Base-by-base conservation (phyloP, 2,113 vertebrate genomes). In the Caracal caracal region DNA sequence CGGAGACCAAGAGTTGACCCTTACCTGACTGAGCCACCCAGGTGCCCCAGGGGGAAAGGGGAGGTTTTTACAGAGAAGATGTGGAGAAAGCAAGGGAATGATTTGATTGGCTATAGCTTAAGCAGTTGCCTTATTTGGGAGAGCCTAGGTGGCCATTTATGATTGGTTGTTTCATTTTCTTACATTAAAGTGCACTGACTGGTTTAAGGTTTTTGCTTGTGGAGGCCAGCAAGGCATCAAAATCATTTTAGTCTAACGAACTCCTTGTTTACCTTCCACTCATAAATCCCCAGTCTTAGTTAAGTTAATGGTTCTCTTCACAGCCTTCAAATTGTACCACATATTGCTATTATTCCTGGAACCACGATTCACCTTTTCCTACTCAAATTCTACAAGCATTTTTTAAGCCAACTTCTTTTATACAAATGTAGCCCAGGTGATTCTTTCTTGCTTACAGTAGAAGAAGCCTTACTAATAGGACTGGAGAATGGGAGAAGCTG, bases 241-340 rank as follows among this genome's bases (percentile, higher is more conserved):
- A 76, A 61, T 66, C 68, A 47, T 12, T 3, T 90, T 66, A 47
- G n/a, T 15, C 16, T 47, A 56, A 76, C 16, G 15, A 59, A 26
- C 11, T 75, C 20, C 28, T 22, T 90, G 66, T 66, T 83, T 66
- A 66, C 7, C 43, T 76, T 47, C 66, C 61, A 75, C 5, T n/a
- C 22, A 75, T 47, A 73, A 61, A 84, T 80, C 24, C 2, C 5
- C 13, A 49, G 5, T 37, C 56, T 80, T 63, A 80, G 53, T 95
- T 92, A 93, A 88, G 76, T 93, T 49, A 90, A 80, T 73, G 40
- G 5, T 84, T 94, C 30, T 88, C 15, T 84, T 95, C 16, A 70
- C 6, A 33, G 26, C 11, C 56, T 93, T 96, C 28, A 73, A 56
- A 79, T 70, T 88, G 12, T 78, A 49, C 43, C 9, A 88, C 6